Evolutionary conservation across 2,113 vertebrate species (phyloP).

Genomic region (Excalfactoria chinensis): DNA sequence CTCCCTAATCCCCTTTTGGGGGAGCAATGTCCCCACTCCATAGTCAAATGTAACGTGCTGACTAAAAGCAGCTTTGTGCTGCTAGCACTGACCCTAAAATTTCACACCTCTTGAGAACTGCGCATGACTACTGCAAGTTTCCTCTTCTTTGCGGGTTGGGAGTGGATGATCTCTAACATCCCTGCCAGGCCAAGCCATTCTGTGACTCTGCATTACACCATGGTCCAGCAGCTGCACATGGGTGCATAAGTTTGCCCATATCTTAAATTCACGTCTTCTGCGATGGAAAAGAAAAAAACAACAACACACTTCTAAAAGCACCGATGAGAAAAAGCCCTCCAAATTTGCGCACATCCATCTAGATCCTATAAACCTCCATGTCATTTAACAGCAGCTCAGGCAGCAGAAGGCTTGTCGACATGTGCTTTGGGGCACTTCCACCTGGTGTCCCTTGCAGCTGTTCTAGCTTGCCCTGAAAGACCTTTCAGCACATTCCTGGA

Average conservation of each 20-base stretch:
- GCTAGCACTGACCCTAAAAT: not conserved
- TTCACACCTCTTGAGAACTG: not conserved
- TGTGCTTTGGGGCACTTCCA: accelerated
- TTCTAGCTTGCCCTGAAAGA: not conserved
- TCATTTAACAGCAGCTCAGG: not conserved
- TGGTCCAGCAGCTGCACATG: not conserved
- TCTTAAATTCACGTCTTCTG: not conserved
- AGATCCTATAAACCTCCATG: not conserved
- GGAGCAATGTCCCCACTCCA: accelerated
- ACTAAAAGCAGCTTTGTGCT: accelerated
- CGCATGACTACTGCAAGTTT: not conserved
- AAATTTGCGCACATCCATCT: not conserved
- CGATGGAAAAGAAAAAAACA: not conserved
- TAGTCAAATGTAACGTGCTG: accelerated
- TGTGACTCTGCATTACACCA: not conserved
- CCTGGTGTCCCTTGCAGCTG: accelerated
- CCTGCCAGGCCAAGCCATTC: not conserved
- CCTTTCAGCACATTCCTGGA: not conserved
- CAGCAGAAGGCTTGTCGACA: not conserved
- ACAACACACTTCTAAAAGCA: not conserved
- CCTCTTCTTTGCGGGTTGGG: not conserved
- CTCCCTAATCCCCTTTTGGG: not conserved
- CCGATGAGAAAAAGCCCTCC: not conserved
- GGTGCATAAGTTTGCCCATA: not conserved
- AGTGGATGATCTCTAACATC: not conserved